Conservation (phyloP, 2,113 vertebrate genomes). For the Gadus macrocephalus region DNA sequence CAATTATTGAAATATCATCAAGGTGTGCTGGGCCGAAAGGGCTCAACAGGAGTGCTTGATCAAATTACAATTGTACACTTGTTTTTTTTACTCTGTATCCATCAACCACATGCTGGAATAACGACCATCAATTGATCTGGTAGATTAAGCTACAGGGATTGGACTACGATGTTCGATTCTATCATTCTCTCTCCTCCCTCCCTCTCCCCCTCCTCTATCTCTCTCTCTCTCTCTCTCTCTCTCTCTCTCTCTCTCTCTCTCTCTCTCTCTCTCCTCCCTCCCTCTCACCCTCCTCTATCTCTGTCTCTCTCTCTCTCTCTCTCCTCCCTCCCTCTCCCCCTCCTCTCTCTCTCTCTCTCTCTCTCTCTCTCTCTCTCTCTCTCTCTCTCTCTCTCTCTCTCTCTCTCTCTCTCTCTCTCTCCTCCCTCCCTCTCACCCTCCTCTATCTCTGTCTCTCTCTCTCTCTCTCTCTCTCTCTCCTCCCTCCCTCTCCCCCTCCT, state of each 20-base stretch:
- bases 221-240: slow-evolving; percentile 45
- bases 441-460: not conserved
- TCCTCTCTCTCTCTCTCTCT: slow-evolving; percentile 16
- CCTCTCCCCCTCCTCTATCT: slow-evolving; percentile 68
- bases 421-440: slow-evolving; percentile 15
- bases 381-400: slow-evolving; percentile 62
- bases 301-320: slow-evolving; percentile 45
- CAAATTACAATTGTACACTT: no score
- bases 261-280: no score
- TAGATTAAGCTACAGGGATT: no score
- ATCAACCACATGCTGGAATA: no score
- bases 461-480: slow-evolving; percentile 67
- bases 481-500: slow-evolving; percentile 46
- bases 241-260: not conserved
- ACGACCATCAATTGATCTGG: no score
- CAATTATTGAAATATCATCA: slow-evolving; percentile 35
- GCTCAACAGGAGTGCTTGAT: not conserved
- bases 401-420: slow-evolving; percentile 34
- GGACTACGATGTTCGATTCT: slow-evolving; percentile 12
- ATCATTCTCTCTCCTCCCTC: slow-evolving; percentile 14
- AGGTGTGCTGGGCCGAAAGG: slow-evolving; percentile 8
- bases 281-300: slow-evolving; percentile 67
- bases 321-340: slow-evolving; percentile 13
- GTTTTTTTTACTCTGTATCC: no score
- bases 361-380: slow-evolving; percentile 65